Evolutionary conservation across 2,888 invertebrate species (phyloP), one percentile per base, ranked within the genome.

Genomic region (Busseola fusca): DNA sequence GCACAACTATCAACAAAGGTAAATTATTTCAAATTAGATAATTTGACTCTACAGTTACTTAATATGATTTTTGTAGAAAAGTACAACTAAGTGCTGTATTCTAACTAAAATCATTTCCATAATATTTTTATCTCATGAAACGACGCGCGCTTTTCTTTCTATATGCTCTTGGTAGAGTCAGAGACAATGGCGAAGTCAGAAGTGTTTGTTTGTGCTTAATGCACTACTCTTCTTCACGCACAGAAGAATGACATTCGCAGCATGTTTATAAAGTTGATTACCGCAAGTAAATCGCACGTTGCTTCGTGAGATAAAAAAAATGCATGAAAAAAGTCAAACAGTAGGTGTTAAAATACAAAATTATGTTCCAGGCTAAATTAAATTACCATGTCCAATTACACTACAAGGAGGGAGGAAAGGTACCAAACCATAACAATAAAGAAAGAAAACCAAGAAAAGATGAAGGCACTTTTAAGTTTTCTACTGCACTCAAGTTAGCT

Each of bases 391-490:
- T 92, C 56, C 87, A 87, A 77, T 67, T 87, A 40, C 93, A 94
- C 69, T 76, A 78, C 72, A 84, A 56, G 50, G 75, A 70, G 27
- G 65, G 63, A 34, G 72, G 70, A 57, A 25, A 60, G 10, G 48
- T 64, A 72, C 66, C 69, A 82, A 79, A 78, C 57, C 25, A 88
- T 1, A 86, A 85, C 78, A 83, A 87, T 52, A 87, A 88, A 21
- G 90, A 91, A 21, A 91, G 94, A n/a, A 92, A 91, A 80, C 85
- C 88, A 70, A 90, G 95, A 81, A 92, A 91, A 72, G 95, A 95
- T 73, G 87, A 86, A 74, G 92, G 92, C 12, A 83, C 78, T 12
- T 77, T 89, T 1, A 94, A 89, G 89, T 71, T 82, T 50, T 89
- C 90, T n/a, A 91, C 91, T 25, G 94, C 93, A 18, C 81, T 92